Conservation (phyloP, 2,113 vertebrate genomes). For the Tauraco erythrolophus region DNA sequence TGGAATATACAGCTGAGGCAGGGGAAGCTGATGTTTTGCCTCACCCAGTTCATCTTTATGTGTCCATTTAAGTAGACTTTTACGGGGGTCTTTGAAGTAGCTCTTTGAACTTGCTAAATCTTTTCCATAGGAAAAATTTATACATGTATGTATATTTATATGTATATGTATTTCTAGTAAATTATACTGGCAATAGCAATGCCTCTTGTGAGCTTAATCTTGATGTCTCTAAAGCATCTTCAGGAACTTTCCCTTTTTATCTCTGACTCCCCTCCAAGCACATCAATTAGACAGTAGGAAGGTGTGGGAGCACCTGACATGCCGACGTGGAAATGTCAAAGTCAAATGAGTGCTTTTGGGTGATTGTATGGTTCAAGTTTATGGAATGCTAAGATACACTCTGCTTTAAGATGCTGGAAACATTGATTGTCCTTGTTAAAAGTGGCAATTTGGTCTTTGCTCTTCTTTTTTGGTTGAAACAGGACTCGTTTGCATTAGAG, state of each 20-base stretch:
- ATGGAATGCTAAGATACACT: background rate
- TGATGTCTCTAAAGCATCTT: background rate
- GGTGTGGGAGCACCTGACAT: background rate
- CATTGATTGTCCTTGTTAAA: background rate
- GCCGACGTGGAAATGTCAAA: background rate
- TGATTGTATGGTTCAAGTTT: background rate
- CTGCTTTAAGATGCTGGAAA: background rate
- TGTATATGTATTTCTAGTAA: background rate
- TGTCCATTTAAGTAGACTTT: background rate
- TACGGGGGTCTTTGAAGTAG: background rate
- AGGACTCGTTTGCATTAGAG: background rate
- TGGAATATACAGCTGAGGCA: background rate
- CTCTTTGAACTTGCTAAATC: background rate
- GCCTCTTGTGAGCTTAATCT: background rate
- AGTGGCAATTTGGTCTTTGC: background rate
- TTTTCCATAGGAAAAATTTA: background rate
- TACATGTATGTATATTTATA: background rate
- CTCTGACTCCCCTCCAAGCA: background rate
- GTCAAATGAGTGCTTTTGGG: background rate
- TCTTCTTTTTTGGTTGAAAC: background rate
- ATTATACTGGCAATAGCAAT: background rate
- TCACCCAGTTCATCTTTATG: background rate
- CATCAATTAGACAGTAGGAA: accelerated
- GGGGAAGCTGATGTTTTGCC: background rate
- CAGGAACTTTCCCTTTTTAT: background rate